These are phyloP conservation scores for Danaus chrysippus DNA, from an alignment of 2,888 invertebrate species.

Conservation along the genomic window DNA sequence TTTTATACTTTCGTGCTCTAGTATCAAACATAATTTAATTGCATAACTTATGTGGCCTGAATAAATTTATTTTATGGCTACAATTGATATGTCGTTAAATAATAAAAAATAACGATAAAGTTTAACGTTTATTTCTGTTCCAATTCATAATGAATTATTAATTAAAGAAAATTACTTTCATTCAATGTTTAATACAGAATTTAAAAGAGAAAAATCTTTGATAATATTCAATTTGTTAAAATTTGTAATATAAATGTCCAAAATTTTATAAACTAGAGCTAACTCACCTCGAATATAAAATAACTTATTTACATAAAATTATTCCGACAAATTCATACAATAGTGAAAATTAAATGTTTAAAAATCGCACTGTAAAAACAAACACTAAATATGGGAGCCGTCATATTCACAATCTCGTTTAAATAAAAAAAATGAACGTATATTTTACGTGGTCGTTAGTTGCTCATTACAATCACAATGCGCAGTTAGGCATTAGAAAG, in stretches of 20 bases:
- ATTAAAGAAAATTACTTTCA: too few relatives aligned
- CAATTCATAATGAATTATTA: too few relatives aligned
- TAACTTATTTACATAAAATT: constrained; percentile 7
- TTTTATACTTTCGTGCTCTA: too few relatives aligned
- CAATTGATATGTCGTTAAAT: background rate
- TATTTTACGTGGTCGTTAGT: constrained; percentile 59
- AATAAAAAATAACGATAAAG: background rate
- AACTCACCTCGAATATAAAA: constrained; percentile 20
- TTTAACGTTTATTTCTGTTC: constrained; percentile 2
- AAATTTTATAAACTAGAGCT: constrained; percentile 31
- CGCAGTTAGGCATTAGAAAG: constrained; percentile 77
- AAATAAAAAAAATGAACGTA: constrained; percentile 37
- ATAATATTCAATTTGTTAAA: background rate
- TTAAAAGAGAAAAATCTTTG: too few relatives aligned
- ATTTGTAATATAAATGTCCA: constrained; percentile 11
- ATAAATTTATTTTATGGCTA: too few relatives aligned
- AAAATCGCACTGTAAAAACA: constrained; percentile 9
- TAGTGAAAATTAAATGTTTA: too few relatives aligned
- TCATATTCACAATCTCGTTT: constrained; percentile 22
- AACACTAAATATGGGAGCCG: constrained; percentile 24
- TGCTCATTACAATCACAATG: constrained; percentile 74
- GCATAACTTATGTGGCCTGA: too few relatives aligned
- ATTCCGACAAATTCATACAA: background rate
- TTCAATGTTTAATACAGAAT: too few relatives aligned
- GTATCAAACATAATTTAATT: too few relatives aligned